These are phyloP conservation scores for Delichon dasypus DNA, from an alignment of 2,797 vertebrate species.

Conservation along the genomic window DNA sequence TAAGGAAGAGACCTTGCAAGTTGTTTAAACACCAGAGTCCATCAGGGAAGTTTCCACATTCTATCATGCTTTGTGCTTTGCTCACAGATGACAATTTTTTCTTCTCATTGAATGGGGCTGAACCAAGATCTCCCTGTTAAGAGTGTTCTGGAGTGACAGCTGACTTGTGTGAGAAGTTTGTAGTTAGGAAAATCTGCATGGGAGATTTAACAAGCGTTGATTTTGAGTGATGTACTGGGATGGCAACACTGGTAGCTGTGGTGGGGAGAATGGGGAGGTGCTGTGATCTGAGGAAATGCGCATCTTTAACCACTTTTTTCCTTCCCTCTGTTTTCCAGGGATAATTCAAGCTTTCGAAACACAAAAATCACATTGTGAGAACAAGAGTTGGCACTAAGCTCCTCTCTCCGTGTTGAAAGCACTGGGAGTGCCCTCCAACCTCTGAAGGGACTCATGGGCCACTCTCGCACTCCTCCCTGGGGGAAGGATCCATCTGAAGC, in stretches of 20 bases:
- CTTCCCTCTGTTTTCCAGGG: conserved; percentile 77
- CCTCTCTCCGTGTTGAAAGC: conserved; percentile 60
- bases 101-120: neutral
- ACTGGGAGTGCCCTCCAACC: conserved; percentile 46
- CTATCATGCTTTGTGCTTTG: neutral
- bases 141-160: neutral
- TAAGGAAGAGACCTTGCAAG: neutral
- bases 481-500: conserved; percentile 63
- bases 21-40: neutral
- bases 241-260: neutral
- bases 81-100: neutral
- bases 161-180: neutral
- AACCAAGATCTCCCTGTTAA: neutral
- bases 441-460: conserved; percentile 65
- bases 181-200: neutral
- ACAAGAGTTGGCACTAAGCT: conserved; percentile 69
- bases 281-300: neutral
- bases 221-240: neutral
- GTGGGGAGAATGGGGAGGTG: neutral
- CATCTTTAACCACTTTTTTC: conserved; percentile 24
- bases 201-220: neutral
- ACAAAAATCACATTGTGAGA: conserved; percentile 85
- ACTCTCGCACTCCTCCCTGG: conserved; percentile 56
- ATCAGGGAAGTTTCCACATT: neutral
- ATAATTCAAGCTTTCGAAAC: conserved; percentile 86